A percentile compares a stretch with the other conserved stretches of the same genome.
These are phyloP conservation scores for Mus musculus DNA, from an alignment of 2,113 vertebrate genomes.

Conservation along the genomic window DNA sequence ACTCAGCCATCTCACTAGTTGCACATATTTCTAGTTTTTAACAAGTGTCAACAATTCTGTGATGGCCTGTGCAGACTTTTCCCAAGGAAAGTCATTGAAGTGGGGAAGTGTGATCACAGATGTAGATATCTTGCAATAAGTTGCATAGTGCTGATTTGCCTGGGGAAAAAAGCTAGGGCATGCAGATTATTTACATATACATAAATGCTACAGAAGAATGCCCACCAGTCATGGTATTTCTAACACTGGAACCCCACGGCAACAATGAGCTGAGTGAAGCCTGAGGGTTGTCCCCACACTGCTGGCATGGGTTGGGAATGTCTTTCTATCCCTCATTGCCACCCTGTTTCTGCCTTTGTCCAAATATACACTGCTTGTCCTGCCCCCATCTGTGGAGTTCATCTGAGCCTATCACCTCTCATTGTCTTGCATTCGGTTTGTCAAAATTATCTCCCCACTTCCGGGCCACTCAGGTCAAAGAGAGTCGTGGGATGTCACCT, in stretches of 20 bases:
- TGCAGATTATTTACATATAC: neutral
- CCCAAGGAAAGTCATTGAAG: neutral
- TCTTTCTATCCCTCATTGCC: neutral
- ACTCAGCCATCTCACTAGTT: neutral
- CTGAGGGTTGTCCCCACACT: accelerated
- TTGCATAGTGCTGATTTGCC: too few species aligned
- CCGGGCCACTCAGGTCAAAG: too few species aligned
- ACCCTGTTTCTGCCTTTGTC: too few species aligned
- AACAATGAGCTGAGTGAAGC: neutral
- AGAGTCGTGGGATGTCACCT: neutral
- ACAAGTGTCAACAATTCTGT: neutral
- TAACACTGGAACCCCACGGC: neutral
- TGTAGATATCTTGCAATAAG: neutral
- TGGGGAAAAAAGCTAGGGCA: neutral
- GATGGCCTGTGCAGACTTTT: neutral
- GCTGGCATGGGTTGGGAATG: accelerated
- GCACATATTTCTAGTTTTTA: neutral
- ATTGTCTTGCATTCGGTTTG: neutral
- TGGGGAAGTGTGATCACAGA: neutral
- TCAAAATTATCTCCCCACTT: neutral
- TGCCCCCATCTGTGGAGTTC: too few species aligned
- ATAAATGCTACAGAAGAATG: neutral
- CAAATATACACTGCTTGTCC: neutral
- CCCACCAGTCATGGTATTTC: neutral
- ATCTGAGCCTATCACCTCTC: neutral